Conservation (phyloP, 2,888 invertebrate species). For the Morinoia aosen region DNA sequence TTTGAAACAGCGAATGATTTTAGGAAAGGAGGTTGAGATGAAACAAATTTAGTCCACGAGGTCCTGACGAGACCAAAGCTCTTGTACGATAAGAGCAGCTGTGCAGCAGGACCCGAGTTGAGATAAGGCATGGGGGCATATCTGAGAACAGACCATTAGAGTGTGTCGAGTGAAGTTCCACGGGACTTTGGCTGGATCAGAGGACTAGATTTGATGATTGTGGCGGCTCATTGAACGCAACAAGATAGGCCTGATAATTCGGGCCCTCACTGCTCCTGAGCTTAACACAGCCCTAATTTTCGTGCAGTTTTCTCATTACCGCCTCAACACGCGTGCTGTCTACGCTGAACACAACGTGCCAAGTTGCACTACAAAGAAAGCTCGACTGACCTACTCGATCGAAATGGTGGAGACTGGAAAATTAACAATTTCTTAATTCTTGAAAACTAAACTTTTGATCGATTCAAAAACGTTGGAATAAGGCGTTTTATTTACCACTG, state of each 20-base stretch:
- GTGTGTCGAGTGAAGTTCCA: not conserved
- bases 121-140: not conserved
- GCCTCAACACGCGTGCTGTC: not conserved
- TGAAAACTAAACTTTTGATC: not conserved
- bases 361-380: not conserved
- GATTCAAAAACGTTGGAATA: not conserved
- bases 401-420: no score
- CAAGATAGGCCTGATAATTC: not conserved
- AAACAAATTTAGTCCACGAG: not conserved
- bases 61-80: not conserved
- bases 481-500: not conserved
- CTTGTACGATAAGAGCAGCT: not conserved
- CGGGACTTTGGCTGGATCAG: slow-evolving; percentile 9
- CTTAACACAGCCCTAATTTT: not conserved
- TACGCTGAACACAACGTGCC: not conserved
- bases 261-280: not conserved
- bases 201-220: slow-evolving; percentile 47
- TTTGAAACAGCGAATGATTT: not conserved
- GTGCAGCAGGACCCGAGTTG: not conserved
- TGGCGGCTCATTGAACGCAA: slow-evolving; percentile 6
- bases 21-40: not conserved
- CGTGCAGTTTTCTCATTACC: not conserved
- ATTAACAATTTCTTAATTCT: not conserved
- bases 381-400: not conserved
- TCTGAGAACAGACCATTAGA: not conserved